Evolutionary conservation across 1,140 invertebrate species (phyloP).

Genomic region (Argopecten irradians): DNA sequence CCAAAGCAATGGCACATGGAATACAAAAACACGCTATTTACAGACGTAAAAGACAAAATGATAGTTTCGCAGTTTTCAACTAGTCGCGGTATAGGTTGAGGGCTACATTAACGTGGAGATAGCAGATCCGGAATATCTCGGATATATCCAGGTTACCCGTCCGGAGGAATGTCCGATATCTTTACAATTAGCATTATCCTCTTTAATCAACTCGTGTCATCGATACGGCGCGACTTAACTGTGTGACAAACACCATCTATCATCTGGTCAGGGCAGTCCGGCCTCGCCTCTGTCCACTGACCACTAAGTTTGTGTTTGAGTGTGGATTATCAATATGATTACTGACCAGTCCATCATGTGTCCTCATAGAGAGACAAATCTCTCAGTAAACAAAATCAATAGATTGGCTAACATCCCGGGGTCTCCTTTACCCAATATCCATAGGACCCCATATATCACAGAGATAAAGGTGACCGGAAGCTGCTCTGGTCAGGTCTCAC

Average conservation of each 20-base stretch:
- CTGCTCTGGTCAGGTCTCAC: neutral
- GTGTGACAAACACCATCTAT: neutral
- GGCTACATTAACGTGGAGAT: neutral
- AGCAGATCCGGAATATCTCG: neutral
- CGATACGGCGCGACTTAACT: neutral
- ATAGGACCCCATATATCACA: neutral
- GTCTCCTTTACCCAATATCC: neutral
- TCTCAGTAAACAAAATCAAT: neutral
- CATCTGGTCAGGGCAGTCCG: neutral
- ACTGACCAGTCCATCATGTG: neutral
- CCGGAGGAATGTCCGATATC: neutral
- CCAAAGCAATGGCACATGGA: no score
- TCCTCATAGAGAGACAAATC: slow-evolving; percentile 31
- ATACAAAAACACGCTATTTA: no score
- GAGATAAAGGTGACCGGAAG: neutral
- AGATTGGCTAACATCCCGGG: neutral
- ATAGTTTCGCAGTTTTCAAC: no score
- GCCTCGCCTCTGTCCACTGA: neutral
- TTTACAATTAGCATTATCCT: neutral
- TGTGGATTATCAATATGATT: slow-evolving; percentile 9
- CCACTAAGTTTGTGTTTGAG: neutral
- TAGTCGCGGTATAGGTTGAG: neutral
- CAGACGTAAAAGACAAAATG: no score
- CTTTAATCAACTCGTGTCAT: slow-evolving; percentile 16
- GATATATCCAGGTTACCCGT: neutral